A percentile compares a stretch with the other conserved stretches of the same genome.
Evolutionary conservation across 2,113 vertebrate genomes (phyloP).

Genomic region (Ivindomyrus marchei): DNA sequence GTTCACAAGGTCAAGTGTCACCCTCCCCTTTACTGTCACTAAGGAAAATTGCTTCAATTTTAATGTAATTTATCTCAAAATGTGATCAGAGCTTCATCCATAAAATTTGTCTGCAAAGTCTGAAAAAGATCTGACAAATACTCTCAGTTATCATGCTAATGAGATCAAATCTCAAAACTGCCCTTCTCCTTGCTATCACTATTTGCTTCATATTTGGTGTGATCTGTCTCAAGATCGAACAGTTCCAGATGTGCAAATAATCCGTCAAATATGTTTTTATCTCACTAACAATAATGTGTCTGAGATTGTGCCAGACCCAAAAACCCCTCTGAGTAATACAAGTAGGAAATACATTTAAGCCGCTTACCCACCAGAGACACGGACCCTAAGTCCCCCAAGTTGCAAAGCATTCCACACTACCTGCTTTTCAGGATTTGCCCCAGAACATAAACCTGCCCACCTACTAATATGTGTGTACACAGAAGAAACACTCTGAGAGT

Average conservation of each 20-base stretch:
- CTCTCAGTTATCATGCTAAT: neutral
- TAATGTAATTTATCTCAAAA: neutral
- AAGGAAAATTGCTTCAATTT: neutral
- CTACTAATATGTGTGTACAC: neutral
- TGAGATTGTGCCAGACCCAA: neutral
- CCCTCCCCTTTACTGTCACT: neutral
- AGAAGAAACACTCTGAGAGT: neutral
- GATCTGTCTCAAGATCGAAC: neutral
- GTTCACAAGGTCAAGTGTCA: neutral
- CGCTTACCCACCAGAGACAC: neutral
- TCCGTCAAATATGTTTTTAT: neutral
- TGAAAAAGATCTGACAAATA: neutral
- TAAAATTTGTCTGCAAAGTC: neutral
- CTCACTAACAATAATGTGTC: neutral
- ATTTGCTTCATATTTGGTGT: neutral
- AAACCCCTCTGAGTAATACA: neutral
- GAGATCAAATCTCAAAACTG: neutral
- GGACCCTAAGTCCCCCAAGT: neutral
- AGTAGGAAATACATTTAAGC: neutral
- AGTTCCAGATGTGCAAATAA: neutral
- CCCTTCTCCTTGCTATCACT: neutral
- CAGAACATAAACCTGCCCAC: neutral
- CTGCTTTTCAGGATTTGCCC: neutral
- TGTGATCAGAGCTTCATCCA: neutral
- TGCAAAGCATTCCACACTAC: neutral